Percentiles rank a stretch among this genome's conserved stretches.
Conservation (phyloP, 2,797 vertebrate genomes). For the Zonotrichia albicollis region DNA sequence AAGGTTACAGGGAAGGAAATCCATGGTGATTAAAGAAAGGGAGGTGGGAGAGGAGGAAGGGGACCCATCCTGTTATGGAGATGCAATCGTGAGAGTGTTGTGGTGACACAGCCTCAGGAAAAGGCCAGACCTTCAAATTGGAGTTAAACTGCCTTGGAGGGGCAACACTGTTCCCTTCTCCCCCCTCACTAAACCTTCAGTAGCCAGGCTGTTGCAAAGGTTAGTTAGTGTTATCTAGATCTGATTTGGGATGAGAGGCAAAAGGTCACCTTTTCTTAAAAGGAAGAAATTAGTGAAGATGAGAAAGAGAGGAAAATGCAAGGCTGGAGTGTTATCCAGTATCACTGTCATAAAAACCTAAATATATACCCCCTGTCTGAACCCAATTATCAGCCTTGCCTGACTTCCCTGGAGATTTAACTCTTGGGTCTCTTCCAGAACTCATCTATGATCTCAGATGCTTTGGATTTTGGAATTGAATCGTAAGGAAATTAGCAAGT, state of each 20-base stretch:
- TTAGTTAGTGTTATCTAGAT: neutral
- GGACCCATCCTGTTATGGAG: neutral
- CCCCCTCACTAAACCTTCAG: neutral
- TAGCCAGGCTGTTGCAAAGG: neutral
- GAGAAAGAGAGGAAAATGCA: neutral
- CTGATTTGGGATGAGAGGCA: neutral
- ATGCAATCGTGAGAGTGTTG: neutral
- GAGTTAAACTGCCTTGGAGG: neutral
- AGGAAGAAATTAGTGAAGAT: neutral
- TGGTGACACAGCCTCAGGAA: neutral
- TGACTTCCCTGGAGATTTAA: constrained; percentile 13
- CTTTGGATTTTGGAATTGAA: constrained; percentile 16
- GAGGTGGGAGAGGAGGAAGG: neutral
- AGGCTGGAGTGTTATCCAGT: neutral
- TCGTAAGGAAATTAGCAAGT: neutral
- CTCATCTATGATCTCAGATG: constrained; percentile 13
- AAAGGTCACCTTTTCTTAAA: constrained; percentile 20
- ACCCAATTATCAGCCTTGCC: constrained; percentile 24
- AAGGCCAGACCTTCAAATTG: neutral
- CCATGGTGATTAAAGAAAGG: neutral
- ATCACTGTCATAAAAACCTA: neutral
- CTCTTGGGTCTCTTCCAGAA: constrained; percentile 14
- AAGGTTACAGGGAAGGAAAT: neutral
- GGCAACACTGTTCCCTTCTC: neutral
- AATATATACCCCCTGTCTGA: constrained; percentile 22